phyloP scores from a whole-genome alignment of 2,113 vertebrate species.

The Microcebus lehilahytsara region DNA sequence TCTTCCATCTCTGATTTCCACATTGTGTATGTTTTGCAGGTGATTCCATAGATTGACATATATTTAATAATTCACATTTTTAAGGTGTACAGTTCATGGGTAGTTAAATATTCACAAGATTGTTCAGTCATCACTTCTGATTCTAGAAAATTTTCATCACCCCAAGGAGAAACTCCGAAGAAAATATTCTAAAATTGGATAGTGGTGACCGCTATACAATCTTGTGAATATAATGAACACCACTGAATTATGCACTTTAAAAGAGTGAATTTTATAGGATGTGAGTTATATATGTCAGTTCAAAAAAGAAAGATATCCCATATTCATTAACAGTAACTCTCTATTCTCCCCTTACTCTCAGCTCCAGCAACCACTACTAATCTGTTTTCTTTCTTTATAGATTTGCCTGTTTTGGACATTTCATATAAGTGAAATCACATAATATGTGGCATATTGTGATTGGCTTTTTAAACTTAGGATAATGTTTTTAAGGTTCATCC shows the following conservation, averaged over 20 bases:
- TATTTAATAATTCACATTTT: not conserved
- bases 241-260: not conserved
- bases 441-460: not conserved
- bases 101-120: not conserved
- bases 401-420: not conserved
- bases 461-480: not conserved
- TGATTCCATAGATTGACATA: not conserved
- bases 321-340: not conserved
- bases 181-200: not conserved
- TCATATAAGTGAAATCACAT: not conserved
- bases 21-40: not conserved
- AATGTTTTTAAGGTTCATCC: not conserved
- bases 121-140: not conserved
- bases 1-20: not conserved
- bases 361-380: not conserved
- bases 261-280: not conserved
- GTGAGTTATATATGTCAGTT: not conserved
- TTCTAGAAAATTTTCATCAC: not conserved
- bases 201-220: not conserved
- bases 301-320: not conserved
- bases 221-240: not conserved
- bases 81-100: not conserved
- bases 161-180: not conserved
- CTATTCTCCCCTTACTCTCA: not conserved
- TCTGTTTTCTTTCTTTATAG: not conserved